These are phyloP conservation scores for Dasypolia templi DNA, from an alignment of 2,888 invertebrate species.

Conservation along the genomic window DNA sequence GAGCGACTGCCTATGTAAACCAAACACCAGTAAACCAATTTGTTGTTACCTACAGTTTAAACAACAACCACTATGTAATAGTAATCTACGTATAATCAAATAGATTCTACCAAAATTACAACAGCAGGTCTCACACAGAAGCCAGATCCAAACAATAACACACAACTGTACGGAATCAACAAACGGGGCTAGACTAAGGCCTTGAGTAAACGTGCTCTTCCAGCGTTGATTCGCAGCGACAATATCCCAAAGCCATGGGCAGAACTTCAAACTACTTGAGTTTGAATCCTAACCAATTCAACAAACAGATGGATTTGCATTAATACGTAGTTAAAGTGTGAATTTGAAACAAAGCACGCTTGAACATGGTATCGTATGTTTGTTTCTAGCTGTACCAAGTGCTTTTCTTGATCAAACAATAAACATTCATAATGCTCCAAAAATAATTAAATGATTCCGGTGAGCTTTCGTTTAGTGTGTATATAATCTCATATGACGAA, in stretches of 20 bases:
- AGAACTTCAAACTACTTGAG: conserved; percentile 62
- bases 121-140: conserved; percentile 1
- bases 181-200: conserved; percentile 48
- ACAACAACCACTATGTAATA: not conserved
- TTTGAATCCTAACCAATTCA: conserved; percentile 48
- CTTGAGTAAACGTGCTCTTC: conserved; percentile 51
- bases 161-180: conserved; percentile 50
- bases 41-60: too few species aligned
- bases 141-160: conserved; percentile 24
- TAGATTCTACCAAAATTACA: conserved; percentile 7
- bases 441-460: not conserved
- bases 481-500: not conserved
- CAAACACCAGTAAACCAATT: not conserved
- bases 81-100: conserved; percentile 17
- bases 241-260: conserved; percentile 60
- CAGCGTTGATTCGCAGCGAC: conserved; percentile 57
- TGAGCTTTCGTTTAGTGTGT: not conserved
- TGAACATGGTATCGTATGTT: not conserved
- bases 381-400: not conserved
- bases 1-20: not conserved
- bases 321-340: conserved; percentile 23
- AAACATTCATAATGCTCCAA: not conserved
- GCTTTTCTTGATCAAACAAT: not conserved
- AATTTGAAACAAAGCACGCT: conserved; percentile 26
- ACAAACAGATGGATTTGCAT: conserved; percentile 51